Conservation (phyloP, 2,888 invertebrate genomes). For the Microctonus aethiopoides region DNA sequence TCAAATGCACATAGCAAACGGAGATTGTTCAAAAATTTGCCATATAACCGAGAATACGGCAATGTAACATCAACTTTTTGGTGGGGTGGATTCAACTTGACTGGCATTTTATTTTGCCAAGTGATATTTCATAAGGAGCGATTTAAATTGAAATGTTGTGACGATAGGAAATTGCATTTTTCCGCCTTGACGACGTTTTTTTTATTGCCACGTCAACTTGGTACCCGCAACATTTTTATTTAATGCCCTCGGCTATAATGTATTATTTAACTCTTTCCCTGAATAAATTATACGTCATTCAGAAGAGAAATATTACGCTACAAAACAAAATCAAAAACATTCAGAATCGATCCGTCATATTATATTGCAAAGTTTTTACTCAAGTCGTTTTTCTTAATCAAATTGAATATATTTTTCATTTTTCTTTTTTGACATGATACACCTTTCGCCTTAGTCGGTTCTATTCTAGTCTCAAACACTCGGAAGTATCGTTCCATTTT, state of each 20-base stretch:
- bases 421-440: not conserved
- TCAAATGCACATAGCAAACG: not conserved
- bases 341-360: too few relatives aligned
- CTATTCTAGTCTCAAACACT: not conserved
- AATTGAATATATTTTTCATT: not conserved
- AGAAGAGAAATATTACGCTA: too few relatives aligned
- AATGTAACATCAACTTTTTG: not conserved
- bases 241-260: not conserved
- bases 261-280: not conserved
- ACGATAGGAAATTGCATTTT: slow-evolving; percentile 26
- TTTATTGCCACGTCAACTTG: slow-evolving; percentile 1
- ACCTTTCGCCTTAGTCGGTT: not conserved
- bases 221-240: not conserved
- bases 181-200: slow-evolving; percentile 9
- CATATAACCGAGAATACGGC: not conserved
- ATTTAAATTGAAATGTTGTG: slow-evolving; percentile 29
- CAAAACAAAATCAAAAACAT: too few relatives aligned
- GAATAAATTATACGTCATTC: too few relatives aligned
- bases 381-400: not conserved
- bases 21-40: slow-evolving; percentile 9
- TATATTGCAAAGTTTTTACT: too few relatives aligned
- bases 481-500: slow-evolving; percentile 25
- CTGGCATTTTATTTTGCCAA: slow-evolving; percentile 33
- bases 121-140: slow-evolving; percentile 29
- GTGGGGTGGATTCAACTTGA: slow-evolving; percentile 21